Evolutionary conservation across 2,888 invertebrate genomes (phyloP).

Genomic region (Eubasilissa splendida): DNA sequence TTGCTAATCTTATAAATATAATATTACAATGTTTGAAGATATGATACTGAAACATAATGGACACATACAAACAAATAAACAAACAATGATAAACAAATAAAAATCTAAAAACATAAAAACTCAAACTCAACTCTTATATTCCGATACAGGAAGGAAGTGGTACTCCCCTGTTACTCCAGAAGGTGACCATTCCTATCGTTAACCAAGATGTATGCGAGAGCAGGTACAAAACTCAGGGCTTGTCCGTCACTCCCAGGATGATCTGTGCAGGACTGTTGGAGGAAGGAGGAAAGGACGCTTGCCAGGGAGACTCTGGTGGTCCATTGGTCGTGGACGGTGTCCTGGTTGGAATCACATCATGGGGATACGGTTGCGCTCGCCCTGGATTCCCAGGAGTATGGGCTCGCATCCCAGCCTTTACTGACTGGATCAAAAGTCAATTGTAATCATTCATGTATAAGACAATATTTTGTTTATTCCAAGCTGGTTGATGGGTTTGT

Average conservation of each 20-base stretch:
- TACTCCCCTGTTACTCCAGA: slow-evolving; percentile 8
- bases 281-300: slow-evolving; percentile 68
- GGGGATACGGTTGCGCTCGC: slow-evolving; percentile 67
- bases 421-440: slow-evolving; percentile 63
- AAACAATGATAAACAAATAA: too few species aligned
- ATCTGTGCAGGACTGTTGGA: slow-evolving; percentile 67
- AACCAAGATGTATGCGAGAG: slow-evolving; percentile 13
- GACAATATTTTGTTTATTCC: too few species aligned
- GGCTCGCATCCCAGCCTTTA: slow-evolving; percentile 68
- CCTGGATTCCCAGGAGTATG: slow-evolving; percentile 73
- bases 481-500: too few species aligned
- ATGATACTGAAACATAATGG: too few species aligned
- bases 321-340: slow-evolving; percentile 65
- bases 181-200: slow-evolving; percentile 38
- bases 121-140: too few species aligned
- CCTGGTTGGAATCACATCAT: slow-evolving; percentile 73
- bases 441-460: not conserved
- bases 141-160: slow-evolving; percentile 41
- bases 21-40: not conserved
- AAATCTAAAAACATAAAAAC: too few species aligned
- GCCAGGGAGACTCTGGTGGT: slow-evolving; percentile 61
- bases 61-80: too few species aligned
- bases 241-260: slow-evolving; percentile 64
- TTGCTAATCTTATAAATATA: too few species aligned
- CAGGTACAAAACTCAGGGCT: slow-evolving; percentile 22